Percentiles rank a stretch among this genome's conserved stretches.
phyloP scores from a whole-genome alignment of 2,113 vertebrate genomes.

The Malaclemys terrapin region DNA sequence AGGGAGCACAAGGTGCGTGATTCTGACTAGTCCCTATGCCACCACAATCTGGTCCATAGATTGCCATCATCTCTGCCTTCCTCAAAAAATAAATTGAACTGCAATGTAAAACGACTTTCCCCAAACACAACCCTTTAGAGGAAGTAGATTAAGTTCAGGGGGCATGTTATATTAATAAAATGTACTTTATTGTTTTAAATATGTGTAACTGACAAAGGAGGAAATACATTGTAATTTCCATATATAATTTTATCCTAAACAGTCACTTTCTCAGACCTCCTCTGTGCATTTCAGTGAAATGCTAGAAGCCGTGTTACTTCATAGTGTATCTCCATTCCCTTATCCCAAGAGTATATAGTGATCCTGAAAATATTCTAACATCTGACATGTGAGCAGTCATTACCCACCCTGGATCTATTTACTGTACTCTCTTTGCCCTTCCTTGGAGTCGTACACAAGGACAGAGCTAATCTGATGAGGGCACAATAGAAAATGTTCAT shows the following conservation, averaged over 20 bases:
- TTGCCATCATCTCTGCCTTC: background rate
- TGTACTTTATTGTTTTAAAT: background rate
- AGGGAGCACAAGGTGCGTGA: background rate
- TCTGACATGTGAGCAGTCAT: background rate
- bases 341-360: background rate
- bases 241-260: background rate
- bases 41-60: background rate
- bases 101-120: background rate
- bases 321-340: background rate
- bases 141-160: background rate
- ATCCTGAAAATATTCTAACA: background rate
- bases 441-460: background rate
- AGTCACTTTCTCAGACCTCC: background rate
- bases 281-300: background rate
- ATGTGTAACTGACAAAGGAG: background rate
- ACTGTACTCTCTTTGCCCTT: background rate
- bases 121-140: background rate
- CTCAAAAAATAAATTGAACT: background rate
- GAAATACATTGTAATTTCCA: background rate
- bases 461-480: background rate
- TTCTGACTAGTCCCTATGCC: background rate
- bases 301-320: background rate
- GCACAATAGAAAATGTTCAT: background rate
- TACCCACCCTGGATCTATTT: background rate
- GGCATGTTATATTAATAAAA: background rate